Percentiles rank a stretch among this genome's conserved stretches.
phyloP scores from a whole-genome alignment of 2,113 vertebrate genomes.

The Barbus barbus region DNA sequence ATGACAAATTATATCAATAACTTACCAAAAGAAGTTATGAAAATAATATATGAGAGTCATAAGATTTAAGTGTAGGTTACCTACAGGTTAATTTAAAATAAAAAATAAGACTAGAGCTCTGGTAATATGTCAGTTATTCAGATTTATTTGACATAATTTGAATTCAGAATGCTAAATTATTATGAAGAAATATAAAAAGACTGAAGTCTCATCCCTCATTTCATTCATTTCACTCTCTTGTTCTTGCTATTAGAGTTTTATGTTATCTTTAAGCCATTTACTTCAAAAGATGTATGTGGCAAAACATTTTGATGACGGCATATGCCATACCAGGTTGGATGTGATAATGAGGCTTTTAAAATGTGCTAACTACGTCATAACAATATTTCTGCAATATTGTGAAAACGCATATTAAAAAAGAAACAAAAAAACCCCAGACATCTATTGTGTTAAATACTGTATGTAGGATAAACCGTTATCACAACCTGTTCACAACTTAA shows the following conservation, averaged over 20 bases:
- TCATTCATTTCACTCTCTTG: neutral
- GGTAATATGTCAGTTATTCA: neutral
- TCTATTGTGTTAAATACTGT: neutral
- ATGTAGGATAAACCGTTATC: neutral
- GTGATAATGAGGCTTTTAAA: neutral
- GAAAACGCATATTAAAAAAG: too few species aligned
- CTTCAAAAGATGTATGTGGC: neutral
- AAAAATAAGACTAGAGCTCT: neutral
- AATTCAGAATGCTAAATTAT: neutral
- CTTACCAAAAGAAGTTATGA: neutral
- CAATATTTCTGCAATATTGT: neutral
- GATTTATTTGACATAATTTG: slow-evolving; percentile 8
- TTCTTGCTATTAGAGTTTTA: neutral
- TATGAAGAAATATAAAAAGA: neutral
- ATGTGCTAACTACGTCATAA: neutral
- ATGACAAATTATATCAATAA: neutral
- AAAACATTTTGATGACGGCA: neutral
- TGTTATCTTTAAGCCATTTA: neutral
- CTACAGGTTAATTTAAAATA: neutral
- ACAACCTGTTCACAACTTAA: neutral
- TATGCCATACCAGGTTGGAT: neutral
- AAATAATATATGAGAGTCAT: neutral
- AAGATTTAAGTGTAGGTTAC: neutral
- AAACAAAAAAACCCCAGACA: too few species aligned
- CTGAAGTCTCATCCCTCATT: neutral